Evolutionary conservation across 2,888 invertebrate genomes (phyloP).

Genomic region (Oasisia sp.): DNA sequence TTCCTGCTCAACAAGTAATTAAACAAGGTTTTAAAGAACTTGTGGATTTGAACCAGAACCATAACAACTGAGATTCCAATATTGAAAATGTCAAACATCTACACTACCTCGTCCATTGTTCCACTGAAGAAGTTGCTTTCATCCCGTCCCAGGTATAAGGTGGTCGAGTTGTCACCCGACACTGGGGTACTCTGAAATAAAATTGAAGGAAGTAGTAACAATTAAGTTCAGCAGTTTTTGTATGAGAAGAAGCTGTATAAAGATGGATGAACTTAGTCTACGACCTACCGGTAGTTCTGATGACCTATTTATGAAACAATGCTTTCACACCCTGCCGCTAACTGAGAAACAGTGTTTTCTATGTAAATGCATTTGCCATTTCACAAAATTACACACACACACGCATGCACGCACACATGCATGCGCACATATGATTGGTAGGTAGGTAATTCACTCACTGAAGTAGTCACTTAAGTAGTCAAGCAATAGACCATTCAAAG

Average conservation of each 20-base stretch:
- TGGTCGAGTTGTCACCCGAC: not conserved
- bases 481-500: too few relatives aligned
- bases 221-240: not conserved
- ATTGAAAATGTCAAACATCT: not conserved
- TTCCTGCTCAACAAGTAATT: not conserved
- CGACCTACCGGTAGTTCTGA: too few relatives aligned
- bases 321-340: too few relatives aligned
- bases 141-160: conserved; percentile 32
- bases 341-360: too few relatives aligned
- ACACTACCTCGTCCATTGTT: conserved; percentile 35
- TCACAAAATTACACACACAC: not conserved
- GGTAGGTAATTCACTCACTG: too few relatives aligned
- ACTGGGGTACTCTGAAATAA: not conserved
- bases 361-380: not conserved
- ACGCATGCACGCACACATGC: not conserved
- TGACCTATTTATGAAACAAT: too few relatives aligned
- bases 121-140: conserved; percentile 32
- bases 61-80: not conserved
- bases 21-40: not conserved
- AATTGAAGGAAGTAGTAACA: not conserved
- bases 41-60: not conserved
- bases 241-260: not conserved
- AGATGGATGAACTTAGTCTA: too few relatives aligned
- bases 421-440: too few relatives aligned
- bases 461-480: too few relatives aligned